Evolutionary conservation across 2,113 vertebrate species (phyloP).

Genomic region (Podarcis cretensis): DNA sequence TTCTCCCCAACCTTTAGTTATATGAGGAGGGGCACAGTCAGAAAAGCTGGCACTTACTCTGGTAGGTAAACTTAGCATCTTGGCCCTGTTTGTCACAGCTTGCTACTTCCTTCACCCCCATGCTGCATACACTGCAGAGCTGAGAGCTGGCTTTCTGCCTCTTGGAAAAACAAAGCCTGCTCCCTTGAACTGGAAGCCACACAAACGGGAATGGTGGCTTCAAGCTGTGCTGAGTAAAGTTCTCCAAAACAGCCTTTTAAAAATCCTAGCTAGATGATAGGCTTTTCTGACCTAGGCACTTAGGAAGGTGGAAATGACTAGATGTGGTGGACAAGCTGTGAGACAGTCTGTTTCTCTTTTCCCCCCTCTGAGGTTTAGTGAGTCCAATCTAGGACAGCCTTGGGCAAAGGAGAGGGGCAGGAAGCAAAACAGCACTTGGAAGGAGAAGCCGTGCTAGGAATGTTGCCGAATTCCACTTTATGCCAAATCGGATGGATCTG

Average conservation of each 20-base stretch:
- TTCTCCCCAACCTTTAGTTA: too few relatives aligned
- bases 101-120: not conserved
- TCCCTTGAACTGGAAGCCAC: not conserved
- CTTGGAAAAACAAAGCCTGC: not conserved
- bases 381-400: too few relatives aligned
- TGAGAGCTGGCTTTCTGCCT: not conserved
- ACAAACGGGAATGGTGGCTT: not conserved
- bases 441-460: too few relatives aligned
- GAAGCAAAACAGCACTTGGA: too few relatives aligned
- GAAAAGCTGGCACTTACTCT: too few relatives aligned
- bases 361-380: not conserved
- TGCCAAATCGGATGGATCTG: not conserved
- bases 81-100: too few relatives aligned
- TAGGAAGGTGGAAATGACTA: not conserved
- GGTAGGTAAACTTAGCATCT: too few relatives aligned
- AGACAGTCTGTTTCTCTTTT: not conserved
- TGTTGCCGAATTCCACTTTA: too few relatives aligned
- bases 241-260: not conserved
- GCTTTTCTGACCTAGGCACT: not conserved
- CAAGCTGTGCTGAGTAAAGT: not conserved
- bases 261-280: not conserved
- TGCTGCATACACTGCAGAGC: not conserved
- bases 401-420: too few relatives aligned
- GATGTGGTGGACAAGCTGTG: too few relatives aligned
- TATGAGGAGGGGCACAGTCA: too few relatives aligned